Evolutionary conservation across 2,113 vertebrate species (phyloP), one percentile per base, ranked within the genome.

Genomic region (Neoarius graeffei): DNA sequence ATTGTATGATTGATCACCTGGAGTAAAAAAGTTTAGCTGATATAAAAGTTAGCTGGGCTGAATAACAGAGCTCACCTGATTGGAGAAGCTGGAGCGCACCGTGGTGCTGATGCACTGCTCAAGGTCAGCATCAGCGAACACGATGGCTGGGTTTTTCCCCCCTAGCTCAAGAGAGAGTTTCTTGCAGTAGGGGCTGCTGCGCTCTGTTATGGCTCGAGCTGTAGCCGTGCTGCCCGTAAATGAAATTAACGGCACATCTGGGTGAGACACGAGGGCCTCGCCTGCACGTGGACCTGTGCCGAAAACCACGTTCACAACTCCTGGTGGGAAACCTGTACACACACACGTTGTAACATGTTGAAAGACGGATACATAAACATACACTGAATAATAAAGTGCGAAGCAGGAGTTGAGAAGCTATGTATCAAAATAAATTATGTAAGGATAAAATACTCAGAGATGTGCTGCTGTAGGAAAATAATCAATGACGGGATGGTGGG

Each of bases 141-240:
- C 8, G 11, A 99, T 92, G 0, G 98, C 98, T 0, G 98, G 98
- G 88, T 99, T 99, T 93, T 99, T 99, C 48, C 98, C 98, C 1
- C 98, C 98, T 35, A 99, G 95, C 91, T 99, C 98, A 91, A 99
- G 86, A 0, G 97, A 99, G n/a, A 99, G 96, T 73, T 97, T 97
- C 93, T 99, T 99, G 91, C 96, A 99, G 91, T 96, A 94, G 0
- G 96, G 97, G 54, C 98, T 97, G 0, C 97, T 97, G 5, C 94
- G 95, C 92, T 96, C 95, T 0, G 60, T 96, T 94, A 99, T 99
- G 4, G 90, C 90, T 90, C 95, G 95, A 0, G 97, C 98, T 0
- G 98, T 99, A 13, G 95, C 93, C 0, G 98, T 98, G 92, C 98
- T 99, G 42, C 98, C 98, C 0, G 98, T 99, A 93, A 99, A 99